Evolutionary conservation across 2,888 invertebrate species (phyloP).

Genomic region (Lochmaea capreae): DNA sequence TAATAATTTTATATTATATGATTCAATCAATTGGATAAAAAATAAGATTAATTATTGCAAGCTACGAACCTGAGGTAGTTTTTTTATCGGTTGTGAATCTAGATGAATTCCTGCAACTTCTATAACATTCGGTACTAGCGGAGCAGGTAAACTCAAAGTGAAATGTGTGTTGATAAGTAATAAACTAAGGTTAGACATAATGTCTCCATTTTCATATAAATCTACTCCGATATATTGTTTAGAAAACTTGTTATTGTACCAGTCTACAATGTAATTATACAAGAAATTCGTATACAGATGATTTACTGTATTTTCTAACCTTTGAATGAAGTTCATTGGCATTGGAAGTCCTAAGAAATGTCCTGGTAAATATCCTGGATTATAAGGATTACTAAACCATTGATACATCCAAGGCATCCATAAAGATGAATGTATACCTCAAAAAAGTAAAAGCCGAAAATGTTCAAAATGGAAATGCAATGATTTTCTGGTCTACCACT

Average conservation of each 20-base stretch:
- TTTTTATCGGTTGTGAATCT: conserved; percentile 53
- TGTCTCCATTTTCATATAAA: conserved; percentile 66
- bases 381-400: conserved; percentile 66
- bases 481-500: too few relatives aligned
- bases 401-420: conserved; percentile 66
- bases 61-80: conserved; percentile 43
- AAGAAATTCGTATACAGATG: conserved; percentile 39
- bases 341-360: conserved; percentile 61
- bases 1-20: too few relatives aligned
- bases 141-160: conserved; percentile 64
- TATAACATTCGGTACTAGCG: conserved; percentile 65
- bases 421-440: conserved; percentile 43
- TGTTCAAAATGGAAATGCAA: neutral
- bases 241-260: conserved; percentile 53
- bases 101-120: conserved; percentile 70
- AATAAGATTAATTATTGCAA: too few relatives aligned
- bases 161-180: conserved; percentile 67
- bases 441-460: neutral
- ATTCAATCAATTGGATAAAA: too few relatives aligned
- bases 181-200: conserved; percentile 65
- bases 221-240: conserved; percentile 64
- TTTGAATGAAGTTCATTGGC: conserved; percentile 56
- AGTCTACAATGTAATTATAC: conserved; percentile 23
- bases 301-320: conserved; percentile 63
- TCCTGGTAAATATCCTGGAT: conserved; percentile 66